These are phyloP conservation scores for Danio kyathit DNA, from an alignment of 2,797 vertebrate species.

Conservation along the genomic window DNA sequence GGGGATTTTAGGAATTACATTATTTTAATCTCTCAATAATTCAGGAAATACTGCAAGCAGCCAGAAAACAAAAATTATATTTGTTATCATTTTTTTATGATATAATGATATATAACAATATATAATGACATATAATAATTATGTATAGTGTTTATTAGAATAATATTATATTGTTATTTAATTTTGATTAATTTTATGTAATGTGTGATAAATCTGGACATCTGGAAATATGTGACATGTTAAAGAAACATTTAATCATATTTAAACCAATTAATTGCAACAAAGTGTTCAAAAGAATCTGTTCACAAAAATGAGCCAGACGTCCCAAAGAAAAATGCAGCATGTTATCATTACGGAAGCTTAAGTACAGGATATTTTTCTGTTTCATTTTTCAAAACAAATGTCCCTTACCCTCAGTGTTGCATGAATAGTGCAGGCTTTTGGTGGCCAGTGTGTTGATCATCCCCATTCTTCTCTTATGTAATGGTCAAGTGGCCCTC, in stretches of 20 bases:
- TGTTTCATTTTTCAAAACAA: background rate
- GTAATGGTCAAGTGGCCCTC: constrained; percentile 82
- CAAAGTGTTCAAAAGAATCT: background rate
- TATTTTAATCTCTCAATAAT: too few relatives aligned
- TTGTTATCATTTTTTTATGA: too few relatives aligned
- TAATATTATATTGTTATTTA: too few relatives aligned
- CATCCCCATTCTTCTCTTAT: constrained; percentile 24
- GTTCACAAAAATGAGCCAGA: background rate
- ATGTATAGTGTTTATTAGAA: too few relatives aligned
- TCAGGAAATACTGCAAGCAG: too few relatives aligned
- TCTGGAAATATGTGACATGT: background rate
- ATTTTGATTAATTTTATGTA: too few relatives aligned
- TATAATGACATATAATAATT: too few relatives aligned
- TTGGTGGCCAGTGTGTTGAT: constrained; percentile 11
- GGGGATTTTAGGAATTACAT: too few relatives aligned
- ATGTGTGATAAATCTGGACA: too few relatives aligned
- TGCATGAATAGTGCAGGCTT: constrained; percentile 22
- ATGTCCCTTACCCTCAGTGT: background rate
- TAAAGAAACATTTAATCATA: background rate
- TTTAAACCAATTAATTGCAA: constrained; percentile 1
- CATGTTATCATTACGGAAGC: background rate
- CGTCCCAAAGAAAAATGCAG: background rate
- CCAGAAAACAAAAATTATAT: too few relatives aligned
- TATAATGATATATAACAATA: too few relatives aligned
- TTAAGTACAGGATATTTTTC: background rate